Evolutionary conservation across 1,140 invertebrate species (phyloP), one percentile per base, ranked within the genome.

Genomic region (Neuroterus valhalla): DNA sequence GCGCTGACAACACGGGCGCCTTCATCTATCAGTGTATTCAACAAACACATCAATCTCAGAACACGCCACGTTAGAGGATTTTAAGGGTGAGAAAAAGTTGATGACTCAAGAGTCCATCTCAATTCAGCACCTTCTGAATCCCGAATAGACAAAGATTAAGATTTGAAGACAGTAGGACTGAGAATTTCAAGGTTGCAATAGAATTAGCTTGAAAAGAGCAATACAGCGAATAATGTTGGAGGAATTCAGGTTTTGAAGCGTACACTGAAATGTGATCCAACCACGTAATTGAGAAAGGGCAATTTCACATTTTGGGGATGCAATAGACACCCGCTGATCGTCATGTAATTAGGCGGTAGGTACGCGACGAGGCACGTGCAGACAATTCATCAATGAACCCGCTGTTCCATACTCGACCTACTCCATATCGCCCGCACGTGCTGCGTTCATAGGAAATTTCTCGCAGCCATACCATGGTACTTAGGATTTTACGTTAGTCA

Each of bases 351-450:
- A 90, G 88, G 86, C 83, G 78, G 82, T 85, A 83, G 78, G 84
- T 86, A 84, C 84, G 84, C 83, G 83, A 82, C 76, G 80, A 84
- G 88, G 74, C 89, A 90, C 89, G 89, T 90, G 89, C 87, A 77
- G 84, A 85, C 88, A 83, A 90, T 90, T 90, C 87, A 89, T 90
- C 89, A 89, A 88, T 87, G 84, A 85, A 80, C 79, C 81, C 84
- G 76, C 79, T 78, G 76, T 78, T 78, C 17, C 38, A 42, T 23
- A 55, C 75, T 62, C 26, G 80, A 74, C 75, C 78, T 80, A 84
- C 84, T 81, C 84, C 80, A 82, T 79, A 85, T 82, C 85, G 82
- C 80, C 82, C 75, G 83, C 89, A 85, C 87, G 88, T 89, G 88
- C 85, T 87, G 77, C 79, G 76, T 75, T 75, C 78, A 79, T 72